These are phyloP conservation scores for Esox niger DNA, from an alignment of 2,113 vertebrate species.

Conservation along the genomic window DNA sequence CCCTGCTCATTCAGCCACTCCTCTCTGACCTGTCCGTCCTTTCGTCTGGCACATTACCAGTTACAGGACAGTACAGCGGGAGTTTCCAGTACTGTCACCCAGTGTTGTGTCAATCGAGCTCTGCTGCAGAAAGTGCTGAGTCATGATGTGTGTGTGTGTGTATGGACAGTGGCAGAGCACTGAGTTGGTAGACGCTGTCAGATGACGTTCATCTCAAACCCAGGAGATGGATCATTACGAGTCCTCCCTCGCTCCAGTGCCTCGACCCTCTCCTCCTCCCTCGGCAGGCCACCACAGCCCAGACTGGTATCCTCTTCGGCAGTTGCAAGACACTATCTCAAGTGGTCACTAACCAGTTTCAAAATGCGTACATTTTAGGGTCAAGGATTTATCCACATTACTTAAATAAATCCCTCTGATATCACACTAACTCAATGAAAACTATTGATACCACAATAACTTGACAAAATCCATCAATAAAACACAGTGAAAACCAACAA, in stretches of 20 bases:
- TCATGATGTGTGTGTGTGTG: slow-evolving; percentile 39
- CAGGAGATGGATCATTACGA: slow-evolving; percentile 21
- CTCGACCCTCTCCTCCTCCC: too few species aligned
- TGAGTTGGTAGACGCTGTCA: slow-evolving; percentile 53
- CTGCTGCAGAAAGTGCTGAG: slow-evolving; percentile 52
- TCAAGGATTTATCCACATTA: slow-evolving; percentile 4
- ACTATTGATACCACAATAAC: too few species aligned
- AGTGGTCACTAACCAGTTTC: not conserved
- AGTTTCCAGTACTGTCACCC: slow-evolving; percentile 31
- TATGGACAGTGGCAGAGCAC: slow-evolving; percentile 35
- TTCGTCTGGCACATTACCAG: slow-evolving; percentile 24
- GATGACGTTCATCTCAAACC: slow-evolving; percentile 49
- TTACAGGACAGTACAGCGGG: slow-evolving; percentile 32
- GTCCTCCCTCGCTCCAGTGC: slow-evolving; percentile 20
- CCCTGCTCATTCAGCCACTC: too few species aligned
- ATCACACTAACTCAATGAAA: too few species aligned
- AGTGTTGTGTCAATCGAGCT: slow-evolving; percentile 41
- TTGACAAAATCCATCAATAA: too few species aligned
- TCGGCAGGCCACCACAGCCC: slow-evolving; percentile 8
- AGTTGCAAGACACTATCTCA: not conserved
- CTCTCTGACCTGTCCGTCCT: too few species aligned
- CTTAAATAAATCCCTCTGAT: too few species aligned
- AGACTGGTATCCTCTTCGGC: slow-evolving; percentile 27
- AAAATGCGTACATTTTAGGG: not conserved
- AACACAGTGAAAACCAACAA: too few species aligned